These are phyloP conservation scores for Ochlodes sylvanus DNA, from an alignment of 2,888 invertebrate species.

Conservation along the genomic window DNA sequence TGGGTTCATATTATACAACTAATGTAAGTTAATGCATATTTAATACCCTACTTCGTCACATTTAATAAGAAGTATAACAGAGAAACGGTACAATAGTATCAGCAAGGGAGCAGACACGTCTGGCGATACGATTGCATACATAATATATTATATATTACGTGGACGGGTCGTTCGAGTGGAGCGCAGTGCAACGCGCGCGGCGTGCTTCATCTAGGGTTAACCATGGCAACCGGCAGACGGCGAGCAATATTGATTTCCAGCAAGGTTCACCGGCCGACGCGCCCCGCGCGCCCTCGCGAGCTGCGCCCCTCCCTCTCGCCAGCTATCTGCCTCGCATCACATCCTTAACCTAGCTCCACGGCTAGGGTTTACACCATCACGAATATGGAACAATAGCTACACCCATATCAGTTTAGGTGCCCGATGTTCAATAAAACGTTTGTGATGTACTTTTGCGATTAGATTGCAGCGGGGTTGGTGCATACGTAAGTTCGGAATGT, in stretches of 20 bases:
- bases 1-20: no score
- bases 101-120: not conserved
- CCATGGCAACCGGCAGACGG: conserved; percentile 77
- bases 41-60: no score
- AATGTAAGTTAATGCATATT: no score
- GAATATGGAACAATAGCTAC: conserved; percentile 1
- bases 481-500: no score
- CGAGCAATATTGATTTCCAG: conserved; percentile 85
- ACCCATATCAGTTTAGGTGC: not conserved
- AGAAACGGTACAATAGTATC: not conserved
- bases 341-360: conserved; percentile 34
- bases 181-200: conserved; percentile 16
- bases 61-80: not conserved
- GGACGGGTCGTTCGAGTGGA: not conserved
- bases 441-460: not conserved
- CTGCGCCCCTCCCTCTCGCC: not conserved
- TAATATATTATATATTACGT: not conserved
- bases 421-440: not conserved
- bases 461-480: not conserved
- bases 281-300: conserved; percentile 33
- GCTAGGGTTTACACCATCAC: conserved; percentile 6
- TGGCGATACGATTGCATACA: conserved; percentile 7
- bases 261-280: conserved; percentile 76
- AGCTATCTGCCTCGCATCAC: conserved; percentile 28
- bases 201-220: conserved; percentile 65